A percentile compares a stretch with the other conserved stretches of the same genome.
Evolutionary conservation across 2,888 invertebrate species (phyloP).

Genomic region (Drosophila acutilabella): DNA sequence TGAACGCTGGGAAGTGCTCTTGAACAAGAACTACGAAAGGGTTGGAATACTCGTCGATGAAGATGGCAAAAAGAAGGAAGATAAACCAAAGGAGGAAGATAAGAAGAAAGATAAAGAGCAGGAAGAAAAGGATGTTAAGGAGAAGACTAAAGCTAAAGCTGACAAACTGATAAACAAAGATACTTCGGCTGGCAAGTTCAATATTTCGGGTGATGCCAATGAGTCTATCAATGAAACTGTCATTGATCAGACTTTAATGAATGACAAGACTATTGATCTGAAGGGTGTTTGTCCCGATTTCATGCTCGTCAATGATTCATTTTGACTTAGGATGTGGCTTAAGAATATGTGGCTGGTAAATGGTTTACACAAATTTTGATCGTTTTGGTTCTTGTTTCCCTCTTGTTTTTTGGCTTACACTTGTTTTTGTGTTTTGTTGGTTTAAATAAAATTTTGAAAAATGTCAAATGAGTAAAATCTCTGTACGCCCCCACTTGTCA

Average conservation of each 20-base stretch:
- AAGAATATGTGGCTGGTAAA: neutral
- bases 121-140: too few species aligned
- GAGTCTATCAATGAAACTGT: neutral
- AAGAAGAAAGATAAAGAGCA: neutral
- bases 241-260: neutral
- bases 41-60: conserved; percentile 8
- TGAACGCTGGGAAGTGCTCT: conserved; percentile 1
- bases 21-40: neutral
- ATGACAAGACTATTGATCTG: neutral
- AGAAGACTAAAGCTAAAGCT: too few species aligned
- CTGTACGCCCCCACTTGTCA: conserved; percentile 35
- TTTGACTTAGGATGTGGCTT: neutral
- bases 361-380: neutral
- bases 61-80: neutral
- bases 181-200: neutral
- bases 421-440: too few species aligned
- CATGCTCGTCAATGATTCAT: conserved; percentile 3
- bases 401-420: neutral
- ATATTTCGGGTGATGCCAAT: neutral
- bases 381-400: neutral
- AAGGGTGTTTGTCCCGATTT: neutral
- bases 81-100: too few species aligned
- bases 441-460: neutral
- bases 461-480: conserved; percentile 12
- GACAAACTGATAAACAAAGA: neutral